These are phyloP conservation scores for Phataginus tricuspis DNA, from an alignment of 2,797 vertebrate genomes.

Conservation along the genomic window DNA sequence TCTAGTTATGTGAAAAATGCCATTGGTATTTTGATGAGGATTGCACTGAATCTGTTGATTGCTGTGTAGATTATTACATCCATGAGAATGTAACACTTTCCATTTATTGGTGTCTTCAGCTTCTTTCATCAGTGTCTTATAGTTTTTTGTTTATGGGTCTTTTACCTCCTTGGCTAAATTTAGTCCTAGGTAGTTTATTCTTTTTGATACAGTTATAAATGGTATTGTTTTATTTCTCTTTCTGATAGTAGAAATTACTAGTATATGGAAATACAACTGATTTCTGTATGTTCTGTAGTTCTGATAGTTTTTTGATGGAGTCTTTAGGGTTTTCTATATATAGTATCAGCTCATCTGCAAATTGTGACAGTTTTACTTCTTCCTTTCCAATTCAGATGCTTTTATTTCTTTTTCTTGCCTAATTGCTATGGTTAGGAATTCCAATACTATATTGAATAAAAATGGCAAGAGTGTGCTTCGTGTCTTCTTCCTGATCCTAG, in stretches of 20 bases:
- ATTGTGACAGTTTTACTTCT: background rate
- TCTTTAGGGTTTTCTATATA: background rate
- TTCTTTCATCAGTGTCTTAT: no score
- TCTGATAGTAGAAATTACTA: background rate
- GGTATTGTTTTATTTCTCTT: background rate
- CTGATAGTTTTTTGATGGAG: background rate
- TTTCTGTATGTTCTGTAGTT: background rate
- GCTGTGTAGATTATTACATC: no score
- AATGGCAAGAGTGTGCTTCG: background rate
- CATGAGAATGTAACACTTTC: no score
- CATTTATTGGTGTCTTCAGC: no score
- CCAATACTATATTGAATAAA: background rate
- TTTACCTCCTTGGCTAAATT: no score
- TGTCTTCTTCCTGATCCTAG: background rate
- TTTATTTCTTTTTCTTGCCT: background rate
- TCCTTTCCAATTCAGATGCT: background rate
- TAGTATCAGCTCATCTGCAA: background rate
- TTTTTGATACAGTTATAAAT: background rate
- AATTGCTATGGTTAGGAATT: background rate
- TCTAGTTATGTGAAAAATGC: background rate
- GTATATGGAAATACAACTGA: background rate
- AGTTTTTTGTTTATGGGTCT: no score
- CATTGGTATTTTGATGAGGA: background rate
- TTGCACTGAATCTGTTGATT: background rate
- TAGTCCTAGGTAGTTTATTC: background rate